These are phyloP conservation scores for Zoroaster sp. DNA, from an alignment of 53 echinoderm and acorn worm species.

Conservation along the genomic window DNA sequence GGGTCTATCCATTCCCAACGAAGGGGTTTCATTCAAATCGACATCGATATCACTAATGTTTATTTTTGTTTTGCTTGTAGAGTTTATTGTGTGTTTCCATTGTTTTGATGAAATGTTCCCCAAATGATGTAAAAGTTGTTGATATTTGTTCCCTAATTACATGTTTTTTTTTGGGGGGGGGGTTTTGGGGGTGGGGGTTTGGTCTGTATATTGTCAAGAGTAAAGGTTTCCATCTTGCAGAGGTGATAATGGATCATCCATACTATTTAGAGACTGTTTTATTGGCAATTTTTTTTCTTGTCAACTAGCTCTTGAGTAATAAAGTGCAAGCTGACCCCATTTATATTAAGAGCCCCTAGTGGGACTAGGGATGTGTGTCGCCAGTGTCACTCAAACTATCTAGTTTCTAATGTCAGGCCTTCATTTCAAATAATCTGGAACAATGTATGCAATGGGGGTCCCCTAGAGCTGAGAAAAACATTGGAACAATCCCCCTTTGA, in stretches of 20 bases:
- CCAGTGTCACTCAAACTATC: slow-evolving; percentile 13
- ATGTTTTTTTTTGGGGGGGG: neutral
- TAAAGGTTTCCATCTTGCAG: neutral
- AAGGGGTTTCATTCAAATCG: neutral
- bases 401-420: neutral
- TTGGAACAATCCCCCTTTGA: neutral
- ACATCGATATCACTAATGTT: neutral
- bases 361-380: neutral
- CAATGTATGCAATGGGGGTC: slow-evolving; percentile 34
- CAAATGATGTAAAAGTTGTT: no score
- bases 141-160: no score
- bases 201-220: neutral
- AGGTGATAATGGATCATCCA: neutral
- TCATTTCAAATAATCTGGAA: slow-evolving; percentile 12
- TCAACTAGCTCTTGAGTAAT: neutral
- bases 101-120: no score
- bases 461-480: neutral
- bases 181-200: neutral
- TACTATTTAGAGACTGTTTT: slow-evolving; percentile 17
- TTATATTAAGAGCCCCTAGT: neutral
- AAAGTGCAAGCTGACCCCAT: slow-evolving; percentile 40
- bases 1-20: neutral
- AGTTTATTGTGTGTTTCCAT: no score
- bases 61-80: neutral
- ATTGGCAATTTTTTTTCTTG: slow-evolving; percentile 4